Conservation (phyloP, 2,797 vertebrate species). For the Enteromius argenteus region DNA sequence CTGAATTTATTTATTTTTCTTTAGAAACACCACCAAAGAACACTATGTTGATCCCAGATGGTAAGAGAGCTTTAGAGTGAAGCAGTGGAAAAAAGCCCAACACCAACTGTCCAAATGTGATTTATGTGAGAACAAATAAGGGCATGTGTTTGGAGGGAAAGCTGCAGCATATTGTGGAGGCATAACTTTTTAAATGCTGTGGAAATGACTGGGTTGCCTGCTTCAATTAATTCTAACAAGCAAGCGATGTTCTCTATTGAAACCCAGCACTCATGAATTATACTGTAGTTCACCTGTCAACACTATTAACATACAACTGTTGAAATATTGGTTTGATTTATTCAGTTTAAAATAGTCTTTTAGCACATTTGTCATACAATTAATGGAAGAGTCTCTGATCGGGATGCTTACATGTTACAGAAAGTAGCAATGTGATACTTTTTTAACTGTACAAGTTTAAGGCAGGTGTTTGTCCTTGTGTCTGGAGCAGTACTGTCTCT, state of each 20-base stretch:
- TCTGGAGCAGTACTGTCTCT: constrained; percentile 41
- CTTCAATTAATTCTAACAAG: constrained; percentile 43
- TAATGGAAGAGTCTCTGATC: neutral
- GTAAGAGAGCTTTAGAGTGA: constrained; percentile 18
- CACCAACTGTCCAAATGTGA: constrained; percentile 39
- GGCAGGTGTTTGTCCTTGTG: neutral
- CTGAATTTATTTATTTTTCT: constrained; percentile 4
- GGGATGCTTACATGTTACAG: neutral
- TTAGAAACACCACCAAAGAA: constrained; percentile 35
- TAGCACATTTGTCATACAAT: constrained; percentile 20
- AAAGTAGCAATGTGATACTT: neutral
- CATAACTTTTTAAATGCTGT: neutral
- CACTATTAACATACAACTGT: constrained; percentile 30
- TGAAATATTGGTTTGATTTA: constrained; percentile 22
- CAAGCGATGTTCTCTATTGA: constrained; percentile 33
- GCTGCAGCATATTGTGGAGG: constrained; percentile 27
- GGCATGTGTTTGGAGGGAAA: constrained; percentile 41
- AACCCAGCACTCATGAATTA: constrained; percentile 43
- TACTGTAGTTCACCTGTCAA: constrained; percentile 8
- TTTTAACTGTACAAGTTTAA: neutral
- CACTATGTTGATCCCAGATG: constrained; percentile 40
- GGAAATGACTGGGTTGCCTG: constrained; percentile 27
- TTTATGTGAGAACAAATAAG: constrained; percentile 50
- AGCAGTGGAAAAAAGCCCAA: constrained; percentile 28
- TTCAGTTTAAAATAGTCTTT: neutral